phyloP scores from a whole-genome alignment of 2,113 vertebrate species.

The Chlorodrepanis virens region DNA sequence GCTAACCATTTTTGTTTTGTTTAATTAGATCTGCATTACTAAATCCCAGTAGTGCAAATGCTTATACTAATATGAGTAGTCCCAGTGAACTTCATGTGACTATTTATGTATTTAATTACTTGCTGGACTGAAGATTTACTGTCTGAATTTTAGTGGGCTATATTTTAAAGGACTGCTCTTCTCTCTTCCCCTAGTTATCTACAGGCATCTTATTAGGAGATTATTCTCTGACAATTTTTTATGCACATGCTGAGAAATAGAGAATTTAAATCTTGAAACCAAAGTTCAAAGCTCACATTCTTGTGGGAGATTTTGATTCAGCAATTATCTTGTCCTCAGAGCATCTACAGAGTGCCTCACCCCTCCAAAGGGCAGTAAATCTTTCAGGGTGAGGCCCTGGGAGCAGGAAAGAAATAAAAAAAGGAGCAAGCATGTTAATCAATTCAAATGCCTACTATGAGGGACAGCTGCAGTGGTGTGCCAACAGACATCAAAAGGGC shows the following conservation, averaged over 20 bases:
- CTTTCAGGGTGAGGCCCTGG: background rate
- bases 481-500: slow-evolving; percentile 31
- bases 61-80: background rate
- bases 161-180: background rate
- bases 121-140: slow-evolving; percentile 1
- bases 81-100: background rate
- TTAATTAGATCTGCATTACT: slow-evolving; percentile 5
- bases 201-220: slow-evolving; percentile 7
- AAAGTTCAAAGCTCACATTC: background rate
- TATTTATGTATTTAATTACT: slow-evolving; percentile 58
- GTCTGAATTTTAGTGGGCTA: background rate
- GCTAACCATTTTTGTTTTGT: slow-evolving; percentile 12
- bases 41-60: background rate
- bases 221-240: slow-evolving; percentile 20
- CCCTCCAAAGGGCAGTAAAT: background rate
- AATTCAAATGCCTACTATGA: background rate
- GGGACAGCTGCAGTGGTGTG: background rate
- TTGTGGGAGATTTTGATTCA: slow-evolving; percentile 24
- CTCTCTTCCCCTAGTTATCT: background rate
- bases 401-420: background rate
- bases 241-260: background rate
- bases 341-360: background rate
- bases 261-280: slow-evolving; percentile 11
- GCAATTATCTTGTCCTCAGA: background rate
- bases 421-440: background rate